A percentile compares a stretch with the other conserved stretches of the same genome.
Evolutionary conservation across 2,797 vertebrate species (phyloP).

Genomic region (Liparis tanakae): DNA sequence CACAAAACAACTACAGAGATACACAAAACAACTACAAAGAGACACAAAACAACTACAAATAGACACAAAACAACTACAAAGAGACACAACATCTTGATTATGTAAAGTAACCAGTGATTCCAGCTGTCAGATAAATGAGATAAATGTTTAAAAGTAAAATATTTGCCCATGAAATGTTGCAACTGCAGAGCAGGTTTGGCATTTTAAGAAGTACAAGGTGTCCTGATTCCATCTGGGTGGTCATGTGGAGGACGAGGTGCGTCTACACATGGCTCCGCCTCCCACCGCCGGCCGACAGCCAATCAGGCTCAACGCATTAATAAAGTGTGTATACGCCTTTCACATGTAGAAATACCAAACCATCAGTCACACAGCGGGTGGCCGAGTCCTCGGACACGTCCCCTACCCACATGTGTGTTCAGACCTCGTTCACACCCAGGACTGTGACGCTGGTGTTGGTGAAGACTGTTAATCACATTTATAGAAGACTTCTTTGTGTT

Average conservation of each 20-base stretch:
- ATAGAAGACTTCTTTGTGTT: constrained; percentile 34
- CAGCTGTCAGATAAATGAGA: background rate
- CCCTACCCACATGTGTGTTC: constrained; percentile 73
- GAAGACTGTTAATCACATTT: constrained; percentile 55
- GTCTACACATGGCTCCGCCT: constrained; percentile 61
- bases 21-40: too few relatives aligned
- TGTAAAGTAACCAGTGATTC: too few relatives aligned
- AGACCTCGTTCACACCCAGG: constrained; percentile 67
- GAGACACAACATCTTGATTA: too few relatives aligned
- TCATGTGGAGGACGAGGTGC: constrained; percentile 41
- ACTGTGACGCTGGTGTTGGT: constrained; percentile 38
- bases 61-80: too few relatives aligned
- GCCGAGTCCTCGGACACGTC: constrained; percentile 38
- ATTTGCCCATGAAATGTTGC: background rate
- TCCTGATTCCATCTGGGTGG: constrained; percentile 60
- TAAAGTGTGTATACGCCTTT: constrained; percentile 65
- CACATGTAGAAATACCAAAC: constrained; percentile 76
- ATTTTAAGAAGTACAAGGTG: background rate
- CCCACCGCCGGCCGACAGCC: constrained; percentile 59
- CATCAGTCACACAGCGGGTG: constrained; percentile 81
- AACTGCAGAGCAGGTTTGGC: too few relatives aligned
- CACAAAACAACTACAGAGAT: too few relatives aligned
- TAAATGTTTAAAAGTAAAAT: background rate
- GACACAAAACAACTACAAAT: too few relatives aligned
- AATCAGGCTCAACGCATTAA: constrained; percentile 61